Evolutionary conservation across 2,113 vertebrate species (phyloP), one percentile per base, ranked within the genome.

Genomic region (Tympanuchus pallidicinctus): DNA sequence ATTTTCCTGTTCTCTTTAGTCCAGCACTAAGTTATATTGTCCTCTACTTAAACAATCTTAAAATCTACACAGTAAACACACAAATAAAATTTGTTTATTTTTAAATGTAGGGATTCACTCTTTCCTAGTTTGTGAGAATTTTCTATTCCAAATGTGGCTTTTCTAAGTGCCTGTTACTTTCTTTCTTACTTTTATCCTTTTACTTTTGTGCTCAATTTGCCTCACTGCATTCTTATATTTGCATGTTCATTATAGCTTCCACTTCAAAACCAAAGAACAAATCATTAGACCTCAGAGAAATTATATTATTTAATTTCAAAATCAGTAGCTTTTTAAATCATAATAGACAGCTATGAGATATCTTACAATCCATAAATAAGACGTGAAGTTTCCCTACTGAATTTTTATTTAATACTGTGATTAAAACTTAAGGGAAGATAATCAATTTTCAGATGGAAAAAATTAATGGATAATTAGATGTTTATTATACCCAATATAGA

Each of bases 71-170:
- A 92, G 56, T 38, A 94, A 90, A 90, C 36, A 89, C 15, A 88
- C 91, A 93, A 95, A 82, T 66, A 56, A 89, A 91, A 82, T 73
- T 21, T 30, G 5, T 66, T 89, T 14, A 27, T 92, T 56, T 94
- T 67, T 85, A 8, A 9, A 56, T 22, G 4, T n/a, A 56, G 17
- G 3, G 17, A 86, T 84, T 86, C 16, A 28, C 30, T 61, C 60
- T 36, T 61, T 74, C 16, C 60, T 64, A 28, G 38, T 48, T 93
- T 82, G 42, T 82, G 13, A 86, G 27, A 24, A 18, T 71, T 95
- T 92, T 54, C 7, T 67, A 38, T 72, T 73, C 48, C n/a, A 11
- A 5, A 84, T 47, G 34, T 78, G 28, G 24, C 85, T 80, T 86
- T 40, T 74, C 30, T 34, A 11, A 38, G 72, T 48, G 18, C 56